phyloP scores from a whole-genome alignment of 2,797 vertebrate genomes.

The Lates japonicus region DNA sequence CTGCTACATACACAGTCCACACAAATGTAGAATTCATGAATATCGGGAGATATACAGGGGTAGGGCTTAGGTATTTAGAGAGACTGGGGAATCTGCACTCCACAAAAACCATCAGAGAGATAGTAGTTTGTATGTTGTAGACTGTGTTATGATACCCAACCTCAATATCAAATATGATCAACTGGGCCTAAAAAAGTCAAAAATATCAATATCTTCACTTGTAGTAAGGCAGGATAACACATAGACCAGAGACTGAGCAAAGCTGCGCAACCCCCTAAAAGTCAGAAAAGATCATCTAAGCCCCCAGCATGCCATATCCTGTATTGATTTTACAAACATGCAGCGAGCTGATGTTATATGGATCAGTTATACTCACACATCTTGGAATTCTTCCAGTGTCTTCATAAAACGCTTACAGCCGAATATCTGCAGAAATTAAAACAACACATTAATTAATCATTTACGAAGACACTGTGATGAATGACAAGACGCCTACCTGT shows the following conservation, averaged over 20 bases:
- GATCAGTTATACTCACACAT: slow-evolving; percentile 87
- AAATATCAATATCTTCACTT: neutral
- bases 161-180: neutral
- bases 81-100: neutral
- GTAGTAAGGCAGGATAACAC: neutral
- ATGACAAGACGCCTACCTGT: slow-evolving; percentile 19
- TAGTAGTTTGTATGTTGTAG: neutral
- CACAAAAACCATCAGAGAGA: neutral
- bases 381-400: slow-evolving; percentile 98
- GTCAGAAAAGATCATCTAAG: slow-evolving; percentile 27
- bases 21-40: neutral
- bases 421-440: slow-evolving; percentile 89
- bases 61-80: neutral
- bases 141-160: neutral
- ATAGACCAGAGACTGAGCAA: slow-evolving; percentile 6
- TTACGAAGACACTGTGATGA: neutral
- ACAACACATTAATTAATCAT: slow-evolving; percentile 26
- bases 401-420: slow-evolving; percentile 99
- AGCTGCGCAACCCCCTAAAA: slow-evolving; percentile 21
- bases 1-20: slow-evolving; percentile 9
- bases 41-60: neutral
- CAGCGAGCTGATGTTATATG: slow-evolving; percentile 9
- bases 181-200: neutral
- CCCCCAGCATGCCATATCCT: slow-evolving; percentile 16
- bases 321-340: slow-evolving; percentile 41